These are phyloP conservation scores for Harpegnathos saltator DNA, from an alignment of 1,140 invertebrate genomes.

Conservation along the genomic window DNA sequence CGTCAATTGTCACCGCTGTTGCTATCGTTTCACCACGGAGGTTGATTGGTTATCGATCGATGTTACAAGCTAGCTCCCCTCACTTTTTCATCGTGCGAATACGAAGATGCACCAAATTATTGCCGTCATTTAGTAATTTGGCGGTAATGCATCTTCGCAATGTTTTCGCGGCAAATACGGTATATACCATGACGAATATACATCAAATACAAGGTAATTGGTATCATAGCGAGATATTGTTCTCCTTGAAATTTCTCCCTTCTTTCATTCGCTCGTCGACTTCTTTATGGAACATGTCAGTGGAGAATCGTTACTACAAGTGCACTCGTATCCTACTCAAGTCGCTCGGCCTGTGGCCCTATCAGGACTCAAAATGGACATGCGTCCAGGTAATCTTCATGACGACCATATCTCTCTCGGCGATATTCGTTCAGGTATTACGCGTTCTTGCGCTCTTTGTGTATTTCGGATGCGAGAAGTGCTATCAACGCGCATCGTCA, in stretches of 20 bases:
- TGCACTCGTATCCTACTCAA: neutral
- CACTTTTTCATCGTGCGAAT: too few relatives aligned
- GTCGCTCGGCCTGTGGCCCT: constrained; percentile 5
- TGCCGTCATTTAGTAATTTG: neutral
- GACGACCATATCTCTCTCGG: neutral
- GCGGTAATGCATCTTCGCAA: neutral
- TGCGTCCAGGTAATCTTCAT: neutral
- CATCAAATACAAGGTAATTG: neutral
- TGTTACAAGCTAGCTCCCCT: neutral
- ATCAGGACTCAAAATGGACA: constrained; percentile 24
- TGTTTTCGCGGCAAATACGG: neutral
- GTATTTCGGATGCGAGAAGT: neutral
- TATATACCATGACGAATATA: neutral
- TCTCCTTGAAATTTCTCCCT: neutral
- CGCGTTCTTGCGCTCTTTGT: neutral
- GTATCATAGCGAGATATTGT: too few relatives aligned
- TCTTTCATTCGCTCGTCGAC: neutral
- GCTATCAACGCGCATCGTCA: neutral
- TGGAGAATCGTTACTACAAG: neutral
- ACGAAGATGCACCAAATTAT: neutral
- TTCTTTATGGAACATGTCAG: neutral
- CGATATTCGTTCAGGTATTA: neutral
- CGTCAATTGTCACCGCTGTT: too few relatives aligned
- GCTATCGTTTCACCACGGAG: neutral
- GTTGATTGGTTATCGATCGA: neutral